Evolutionary conservation across 2,797 vertebrate species (phyloP).

Genomic region (Oophaga sylvatica): DNA sequence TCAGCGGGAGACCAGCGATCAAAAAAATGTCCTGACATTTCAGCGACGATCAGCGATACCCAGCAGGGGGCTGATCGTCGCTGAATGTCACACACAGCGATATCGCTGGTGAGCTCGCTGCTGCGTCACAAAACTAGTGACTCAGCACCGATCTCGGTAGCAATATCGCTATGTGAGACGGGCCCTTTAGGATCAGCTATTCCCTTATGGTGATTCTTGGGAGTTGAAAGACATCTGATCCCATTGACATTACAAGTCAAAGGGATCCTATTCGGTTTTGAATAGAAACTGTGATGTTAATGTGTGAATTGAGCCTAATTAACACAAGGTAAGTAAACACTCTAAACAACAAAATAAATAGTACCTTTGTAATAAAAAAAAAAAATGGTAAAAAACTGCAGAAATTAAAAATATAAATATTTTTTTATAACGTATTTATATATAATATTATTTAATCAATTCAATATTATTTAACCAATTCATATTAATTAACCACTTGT

Average conservation of each 20-base stretch:
- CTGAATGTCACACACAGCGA: no score
- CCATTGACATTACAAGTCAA: not conserved
- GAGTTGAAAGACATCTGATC: not conserved
- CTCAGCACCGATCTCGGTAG: no score
- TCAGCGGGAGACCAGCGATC: no score
- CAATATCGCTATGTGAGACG: no score
- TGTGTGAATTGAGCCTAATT: not conserved
- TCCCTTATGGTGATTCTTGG: not conserved
- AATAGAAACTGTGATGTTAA: not conserved
- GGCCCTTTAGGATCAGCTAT: no score
- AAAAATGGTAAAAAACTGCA: not conserved
- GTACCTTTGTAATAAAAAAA: not conserved
- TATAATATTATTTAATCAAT: not conserved
- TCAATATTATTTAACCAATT: no score
- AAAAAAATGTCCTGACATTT: no score
- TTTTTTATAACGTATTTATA: not conserved
- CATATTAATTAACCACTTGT: no score
- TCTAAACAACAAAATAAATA: not conserved
- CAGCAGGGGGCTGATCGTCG: no score
- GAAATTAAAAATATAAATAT: not conserved
- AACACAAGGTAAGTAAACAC: not conserved
- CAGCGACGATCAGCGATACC: no score
- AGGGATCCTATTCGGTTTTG: not conserved
- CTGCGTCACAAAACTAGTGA: no score
- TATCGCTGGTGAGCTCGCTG: no score